A percentile compares a stretch with the other conserved stretches of the same genome.
Conservation (phyloP, 2,797 vertebrate genomes). For the Leptodactylus fallax region DNA sequence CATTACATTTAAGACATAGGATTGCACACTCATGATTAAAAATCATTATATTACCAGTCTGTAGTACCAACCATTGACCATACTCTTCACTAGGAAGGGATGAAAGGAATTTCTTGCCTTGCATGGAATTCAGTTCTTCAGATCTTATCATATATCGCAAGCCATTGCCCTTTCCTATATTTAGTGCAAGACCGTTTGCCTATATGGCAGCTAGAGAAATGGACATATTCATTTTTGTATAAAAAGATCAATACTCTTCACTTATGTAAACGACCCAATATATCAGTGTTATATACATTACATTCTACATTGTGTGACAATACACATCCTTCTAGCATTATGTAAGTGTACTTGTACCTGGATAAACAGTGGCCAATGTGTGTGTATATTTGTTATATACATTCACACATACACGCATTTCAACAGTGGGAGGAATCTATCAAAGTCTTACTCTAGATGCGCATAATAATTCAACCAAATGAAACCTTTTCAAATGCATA, state of each 20-base stretch:
- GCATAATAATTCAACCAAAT: constrained; percentile 15
- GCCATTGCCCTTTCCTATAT: not conserved
- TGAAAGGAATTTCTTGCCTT: not conserved
- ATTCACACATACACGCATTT: constrained; percentile 28
- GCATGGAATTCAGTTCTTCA: not conserved
- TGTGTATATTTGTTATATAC: constrained; percentile 31
- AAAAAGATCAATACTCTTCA: not conserved
- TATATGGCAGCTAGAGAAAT: not conserved
- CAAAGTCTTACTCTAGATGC: constrained; percentile 26
- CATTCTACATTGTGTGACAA: too few species aligned
- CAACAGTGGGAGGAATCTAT: constrained; percentile 61
- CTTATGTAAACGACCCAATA: not conserved
- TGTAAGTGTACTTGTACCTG: constrained; percentile 54
- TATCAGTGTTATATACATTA: not conserved
- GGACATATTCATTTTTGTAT: not conserved
- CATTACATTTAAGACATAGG: not conserved
- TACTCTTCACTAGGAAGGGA: not conserved
- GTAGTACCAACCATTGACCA: not conserved
- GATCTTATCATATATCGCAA: not conserved
- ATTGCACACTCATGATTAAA: not conserved
- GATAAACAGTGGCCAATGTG: constrained; percentile 35
- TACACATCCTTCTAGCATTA: not conserved
- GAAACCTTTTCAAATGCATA: constrained; percentile 41
- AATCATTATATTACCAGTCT: not conserved
- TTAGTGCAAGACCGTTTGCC: not conserved